Evolutionary conservation across 2,888 invertebrate species (phyloP).

Genomic region (Heterodera filipjevi): DNA sequence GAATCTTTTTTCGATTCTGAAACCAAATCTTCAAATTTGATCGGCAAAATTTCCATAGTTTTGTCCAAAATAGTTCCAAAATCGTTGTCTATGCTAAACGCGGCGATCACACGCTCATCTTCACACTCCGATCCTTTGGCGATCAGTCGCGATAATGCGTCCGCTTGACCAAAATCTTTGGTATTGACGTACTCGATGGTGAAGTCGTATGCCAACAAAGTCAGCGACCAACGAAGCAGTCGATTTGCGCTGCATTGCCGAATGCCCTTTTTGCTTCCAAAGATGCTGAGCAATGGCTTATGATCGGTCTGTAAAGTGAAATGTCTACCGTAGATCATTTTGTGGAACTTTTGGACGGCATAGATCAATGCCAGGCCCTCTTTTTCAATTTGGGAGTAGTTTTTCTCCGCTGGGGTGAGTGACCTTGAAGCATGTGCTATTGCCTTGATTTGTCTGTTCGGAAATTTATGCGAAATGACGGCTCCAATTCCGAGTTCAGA

Average conservation of each 20-base stretch:
- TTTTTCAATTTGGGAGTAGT: slow-evolving; percentile 54
- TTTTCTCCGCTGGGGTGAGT: slow-evolving; percentile 43
- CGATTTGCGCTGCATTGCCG: slow-evolving; percentile 58
- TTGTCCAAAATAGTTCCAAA: neutral
- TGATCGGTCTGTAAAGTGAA: slow-evolving; percentile 64
- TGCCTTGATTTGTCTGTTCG: slow-evolving; percentile 53
- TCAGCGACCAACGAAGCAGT: slow-evolving; percentile 52
- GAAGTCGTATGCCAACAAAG: slow-evolving; percentile 64
- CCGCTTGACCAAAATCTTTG: slow-evolving; percentile 60
- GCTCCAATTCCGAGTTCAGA: slow-evolving; percentile 62
- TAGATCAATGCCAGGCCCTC: slow-evolving; percentile 66
- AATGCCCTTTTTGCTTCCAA: slow-evolving; percentile 47
- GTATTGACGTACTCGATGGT: slow-evolving; percentile 59
- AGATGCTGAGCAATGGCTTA: slow-evolving; percentile 62
- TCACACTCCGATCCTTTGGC: neutral
- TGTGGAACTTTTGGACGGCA: slow-evolving; percentile 66
- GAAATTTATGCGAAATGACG: slow-evolving; percentile 46
- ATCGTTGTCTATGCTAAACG: neutral
- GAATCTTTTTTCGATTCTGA: neutral
- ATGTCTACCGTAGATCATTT: slow-evolving; percentile 66
- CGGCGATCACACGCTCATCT: slow-evolving; percentile 14
- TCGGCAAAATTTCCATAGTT: neutral
- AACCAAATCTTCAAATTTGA: neutral
- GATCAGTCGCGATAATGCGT: slow-evolving; percentile 60
- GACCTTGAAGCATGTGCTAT: slow-evolving; percentile 40